These are phyloP conservation scores for Bombus superbus DNA, from an alignment of 1,140 invertebrate genomes.

Conservation along the genomic window DNA sequence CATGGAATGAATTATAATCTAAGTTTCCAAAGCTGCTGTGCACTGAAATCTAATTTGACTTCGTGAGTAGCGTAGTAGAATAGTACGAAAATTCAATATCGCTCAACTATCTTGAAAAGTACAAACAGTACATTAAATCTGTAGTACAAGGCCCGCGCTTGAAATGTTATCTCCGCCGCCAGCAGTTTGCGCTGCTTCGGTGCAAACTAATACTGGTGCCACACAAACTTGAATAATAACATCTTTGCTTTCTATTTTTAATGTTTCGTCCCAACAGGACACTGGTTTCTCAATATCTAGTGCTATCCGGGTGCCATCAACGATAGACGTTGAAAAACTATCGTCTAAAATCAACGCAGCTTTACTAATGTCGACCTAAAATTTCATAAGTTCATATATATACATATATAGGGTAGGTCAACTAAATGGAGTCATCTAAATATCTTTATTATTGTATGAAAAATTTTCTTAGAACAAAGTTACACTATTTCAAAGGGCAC, in stretches of 20 bases:
- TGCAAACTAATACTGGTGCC: conserved; percentile 93
- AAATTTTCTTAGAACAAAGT: no score
- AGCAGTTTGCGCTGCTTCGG: conserved; percentile 91
- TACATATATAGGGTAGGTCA: not conserved
- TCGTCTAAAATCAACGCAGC: conserved; percentile 91
- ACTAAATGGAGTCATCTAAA: no score
- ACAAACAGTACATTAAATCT: conserved; percentile 83
- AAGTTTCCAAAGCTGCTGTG: conserved; percentile 1
- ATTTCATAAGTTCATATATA: conserved; percentile 9
- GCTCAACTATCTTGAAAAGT: not conserved
- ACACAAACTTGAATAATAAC: conserved; percentile 89
- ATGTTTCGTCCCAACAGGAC: conserved; percentile 91
- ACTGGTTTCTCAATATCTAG: conserved; percentile 89
- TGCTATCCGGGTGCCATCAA: conserved; percentile 84
- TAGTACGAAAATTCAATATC: not conserved
- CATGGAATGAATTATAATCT: conserved; percentile 41
- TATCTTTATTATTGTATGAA: no score
- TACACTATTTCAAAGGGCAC: no score
- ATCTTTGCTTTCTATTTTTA: conserved; percentile 79
- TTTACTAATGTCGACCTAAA: conserved; percentile 87
- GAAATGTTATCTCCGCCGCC: conserved; percentile 96
- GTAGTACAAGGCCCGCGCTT: conserved; percentile 90
- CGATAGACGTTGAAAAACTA: conserved; percentile 89
- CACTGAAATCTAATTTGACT: conserved; percentile 13
- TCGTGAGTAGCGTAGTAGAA: not conserved